These are phyloP conservation scores for Alosa alosa DNA, from an alignment of 2,113 vertebrate species.

Conservation along the genomic window DNA sequence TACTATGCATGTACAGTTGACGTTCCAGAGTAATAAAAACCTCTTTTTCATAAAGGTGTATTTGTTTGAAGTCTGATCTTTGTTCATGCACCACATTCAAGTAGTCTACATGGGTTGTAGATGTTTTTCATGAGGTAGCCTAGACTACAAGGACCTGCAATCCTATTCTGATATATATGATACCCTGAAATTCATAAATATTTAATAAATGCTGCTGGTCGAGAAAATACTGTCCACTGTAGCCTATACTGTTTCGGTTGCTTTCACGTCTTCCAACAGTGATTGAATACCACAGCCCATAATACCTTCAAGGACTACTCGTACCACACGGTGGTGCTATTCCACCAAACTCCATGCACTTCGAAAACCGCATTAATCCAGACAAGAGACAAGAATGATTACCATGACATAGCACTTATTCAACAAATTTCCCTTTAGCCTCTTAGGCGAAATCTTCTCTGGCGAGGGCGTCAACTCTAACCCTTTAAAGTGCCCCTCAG, in stretches of 20 bases:
- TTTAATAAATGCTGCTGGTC: background rate
- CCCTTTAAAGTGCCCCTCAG: background rate
- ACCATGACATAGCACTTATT: constrained; percentile 12
- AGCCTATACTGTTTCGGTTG: background rate
- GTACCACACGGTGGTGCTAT: constrained; percentile 47
- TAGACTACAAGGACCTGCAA: too few species aligned
- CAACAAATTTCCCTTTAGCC: background rate
- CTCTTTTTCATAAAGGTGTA: constrained; percentile 64
- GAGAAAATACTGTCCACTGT: background rate
- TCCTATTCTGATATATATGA: too few species aligned
- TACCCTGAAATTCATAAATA: too few species aligned
- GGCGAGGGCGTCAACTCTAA: background rate
- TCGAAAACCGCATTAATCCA: background rate
- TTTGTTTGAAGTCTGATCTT: constrained; percentile 36
- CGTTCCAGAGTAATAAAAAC: constrained; percentile 66
- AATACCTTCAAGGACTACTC: background rate
- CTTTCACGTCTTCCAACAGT: background rate
- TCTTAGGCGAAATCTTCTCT: background rate
- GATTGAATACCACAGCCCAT: background rate
- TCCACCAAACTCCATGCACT: constrained; percentile 17
- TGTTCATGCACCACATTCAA: background rate
- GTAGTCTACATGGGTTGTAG: too few species aligned
- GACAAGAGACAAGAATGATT: background rate
- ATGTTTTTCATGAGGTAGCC: too few species aligned
- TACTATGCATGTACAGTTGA: constrained; percentile 71